Evolutionary conservation across 2,888 invertebrate genomes (phyloP).

Genomic region (Brachyopa scutellaris): DNA sequence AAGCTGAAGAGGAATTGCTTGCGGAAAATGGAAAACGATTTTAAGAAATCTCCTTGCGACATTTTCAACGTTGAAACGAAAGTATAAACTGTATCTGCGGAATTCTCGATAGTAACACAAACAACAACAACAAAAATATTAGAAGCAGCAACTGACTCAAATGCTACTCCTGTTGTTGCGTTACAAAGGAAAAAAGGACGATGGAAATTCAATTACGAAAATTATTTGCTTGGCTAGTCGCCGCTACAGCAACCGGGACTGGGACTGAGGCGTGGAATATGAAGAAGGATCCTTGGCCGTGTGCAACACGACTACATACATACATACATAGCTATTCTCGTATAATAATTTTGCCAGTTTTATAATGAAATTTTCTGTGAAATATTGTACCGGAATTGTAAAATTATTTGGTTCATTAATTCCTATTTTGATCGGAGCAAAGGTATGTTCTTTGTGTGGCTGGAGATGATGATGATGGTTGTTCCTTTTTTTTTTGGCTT

Average conservation of each 20-base stretch:
- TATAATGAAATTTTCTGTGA: conserved; percentile 75
- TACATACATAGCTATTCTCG: conserved; percentile 65
- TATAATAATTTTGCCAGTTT: conserved; percentile 71
- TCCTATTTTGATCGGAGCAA: conserved; percentile 67
- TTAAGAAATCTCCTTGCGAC: conserved; percentile 56
- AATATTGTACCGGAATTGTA: conserved; percentile 75
- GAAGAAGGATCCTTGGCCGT: neutral
- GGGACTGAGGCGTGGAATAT: conserved; percentile 6
- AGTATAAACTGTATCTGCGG: conserved; percentile 55
- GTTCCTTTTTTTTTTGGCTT: no score
- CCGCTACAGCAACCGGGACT: conserved; percentile 21
- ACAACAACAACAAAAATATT: conserved; percentile 17
- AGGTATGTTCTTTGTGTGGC: conserved; percentile 23
- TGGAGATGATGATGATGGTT: neutral
- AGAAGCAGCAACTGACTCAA: conserved; percentile 16
- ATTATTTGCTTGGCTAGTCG: conserved; percentile 75
- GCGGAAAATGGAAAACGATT: conserved; percentile 57
- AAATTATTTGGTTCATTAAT: conserved; percentile 75
- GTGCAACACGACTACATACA: neutral
- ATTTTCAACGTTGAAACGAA: conserved; percentile 26
- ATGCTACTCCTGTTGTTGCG: conserved; percentile 15
- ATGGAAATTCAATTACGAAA: conserved; percentile 75
- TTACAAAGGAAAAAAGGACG: conserved; percentile 68
- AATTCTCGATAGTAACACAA: conserved; percentile 15
- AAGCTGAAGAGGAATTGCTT: conserved; percentile 48